Evolutionary conservation across 2,888 invertebrate genomes (phyloP), one percentile per base, ranked within the genome.

Genomic region (Zygaena filipendulae): DNA sequence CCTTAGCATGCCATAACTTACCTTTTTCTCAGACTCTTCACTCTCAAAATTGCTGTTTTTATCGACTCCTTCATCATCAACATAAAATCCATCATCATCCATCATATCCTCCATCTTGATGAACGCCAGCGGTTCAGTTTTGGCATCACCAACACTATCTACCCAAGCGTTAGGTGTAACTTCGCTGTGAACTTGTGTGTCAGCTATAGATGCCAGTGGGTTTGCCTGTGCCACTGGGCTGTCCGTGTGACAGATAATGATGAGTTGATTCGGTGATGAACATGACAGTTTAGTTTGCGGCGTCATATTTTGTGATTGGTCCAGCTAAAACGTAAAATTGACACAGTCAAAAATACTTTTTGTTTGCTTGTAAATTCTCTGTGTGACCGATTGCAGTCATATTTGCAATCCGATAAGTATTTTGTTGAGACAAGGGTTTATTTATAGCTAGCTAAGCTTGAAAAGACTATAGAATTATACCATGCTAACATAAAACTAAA

Each of bases 91-190:
- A 19, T 35, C 35, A 25, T 27, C 33, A 3, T 23, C 27, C 2
- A 13, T 27, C 9, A 9, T 25, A 19, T 44, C 42, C 30, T 61
- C 62, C 0, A 58, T 38, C 24, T 62, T 62, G 0, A 62, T 39
- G 16, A 58, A 53, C 0, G 48, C 12, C 2, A 52, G 10, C 0
- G 45, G 37, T 20, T 35, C 30, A 9, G 22, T 27, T 3, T 27
- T 25, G 20, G 14, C 4, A 2, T 24, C 21, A 5, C 9, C 14
- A n/a, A 18, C 14, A 3, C 24, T 23, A 9, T 7, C 21, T 4
- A 12, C 9, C n/a, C 9, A 9, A 11, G n/a, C 11, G 7, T 11
- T 10, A 11, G 10, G 13, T 7, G 10, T 4, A 21, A 11, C 25
- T 12, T 11, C 8, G 13, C 6, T 10, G n/a, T n/a, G n/a, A n/a